phyloP scores from a whole-genome alignment of 2,113 vertebrate genomes.

The Pelvicachromis taeniatus region DNA sequence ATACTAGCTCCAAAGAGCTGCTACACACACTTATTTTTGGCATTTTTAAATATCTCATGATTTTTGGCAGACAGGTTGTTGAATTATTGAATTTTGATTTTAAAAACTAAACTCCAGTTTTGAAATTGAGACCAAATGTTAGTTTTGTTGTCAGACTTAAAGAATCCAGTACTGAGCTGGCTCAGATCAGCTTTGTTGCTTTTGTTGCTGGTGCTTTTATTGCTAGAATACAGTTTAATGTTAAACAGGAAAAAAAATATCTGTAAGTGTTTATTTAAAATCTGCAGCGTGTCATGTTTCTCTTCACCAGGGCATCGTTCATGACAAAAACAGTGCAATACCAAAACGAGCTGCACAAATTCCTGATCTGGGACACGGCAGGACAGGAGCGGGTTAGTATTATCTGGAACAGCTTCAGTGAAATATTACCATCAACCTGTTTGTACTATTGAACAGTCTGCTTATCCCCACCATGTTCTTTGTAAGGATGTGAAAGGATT shows the following conservation, averaged over 20 bases:
- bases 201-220: neutral
- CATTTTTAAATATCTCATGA: neutral
- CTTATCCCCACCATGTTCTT: neutral
- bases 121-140: neutral
- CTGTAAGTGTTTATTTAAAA: neutral
- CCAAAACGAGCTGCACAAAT: slow-evolving; percentile 95
- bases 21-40: neutral
- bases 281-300: neutral
- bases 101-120: neutral
- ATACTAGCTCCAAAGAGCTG: neutral
- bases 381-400: slow-evolving; percentile 91
- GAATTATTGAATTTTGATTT: neutral
- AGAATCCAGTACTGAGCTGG: neutral
- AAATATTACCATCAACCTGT: neutral
- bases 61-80: neutral
- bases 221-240: neutral
- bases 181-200: neutral
- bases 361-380: slow-evolving; percentile 96
- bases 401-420: neutral
- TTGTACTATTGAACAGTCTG: neutral
- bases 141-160: neutral
- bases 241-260: neutral
- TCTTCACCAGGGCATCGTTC: slow-evolving; percentile 87
- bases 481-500: neutral
- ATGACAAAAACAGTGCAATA: slow-evolving; percentile 98